A percentile compares a stretch with the other conserved stretches of the same genome.
Conservation (phyloP, 2,113 vertebrate species). For the Brienomyrus brachyistius region DNA sequence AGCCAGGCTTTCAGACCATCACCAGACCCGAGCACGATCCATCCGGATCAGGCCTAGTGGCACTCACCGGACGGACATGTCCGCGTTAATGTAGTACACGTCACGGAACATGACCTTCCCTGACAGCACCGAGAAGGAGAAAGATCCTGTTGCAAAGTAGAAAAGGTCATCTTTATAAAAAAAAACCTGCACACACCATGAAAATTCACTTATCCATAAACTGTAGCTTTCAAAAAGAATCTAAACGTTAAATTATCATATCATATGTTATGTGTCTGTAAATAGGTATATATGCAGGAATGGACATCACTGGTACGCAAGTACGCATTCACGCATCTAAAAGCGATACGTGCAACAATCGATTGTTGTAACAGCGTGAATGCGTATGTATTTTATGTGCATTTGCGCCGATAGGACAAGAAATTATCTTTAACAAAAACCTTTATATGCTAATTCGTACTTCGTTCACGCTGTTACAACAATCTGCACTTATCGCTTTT, state of each 20-base stretch:
- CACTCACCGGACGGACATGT: slow-evolving; percentile 94
- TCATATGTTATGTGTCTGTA: not conserved
- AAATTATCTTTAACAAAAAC: too few species aligned
- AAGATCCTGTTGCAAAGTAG: slow-evolving; percentile 70
- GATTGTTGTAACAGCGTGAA: too few species aligned
- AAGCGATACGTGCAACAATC: too few species aligned
- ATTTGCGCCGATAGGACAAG: too few species aligned
- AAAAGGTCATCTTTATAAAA: not conserved
- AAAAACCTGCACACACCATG: not conserved
- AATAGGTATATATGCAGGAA: not conserved
- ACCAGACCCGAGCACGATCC: too few species aligned
- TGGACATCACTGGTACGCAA: too few species aligned
- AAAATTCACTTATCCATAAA: not conserved
- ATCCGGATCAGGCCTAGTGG: too few species aligned
- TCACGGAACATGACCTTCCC: slow-evolving; percentile 98
- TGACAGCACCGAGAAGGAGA: slow-evolving; percentile 95
- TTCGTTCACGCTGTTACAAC: too few species aligned
- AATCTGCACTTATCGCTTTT: too few species aligned
- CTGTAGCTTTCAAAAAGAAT: not conserved
- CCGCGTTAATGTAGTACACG: slow-evolving; percentile 93
- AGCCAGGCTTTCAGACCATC: not conserved
- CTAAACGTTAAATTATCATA: not conserved
- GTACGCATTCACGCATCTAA: too few species aligned
- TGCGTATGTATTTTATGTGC: too few species aligned
- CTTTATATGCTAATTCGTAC: too few species aligned